Evolutionary conservation across 2,797 vertebrate genomes (phyloP).

Genomic region (Agapornis canus): DNA sequence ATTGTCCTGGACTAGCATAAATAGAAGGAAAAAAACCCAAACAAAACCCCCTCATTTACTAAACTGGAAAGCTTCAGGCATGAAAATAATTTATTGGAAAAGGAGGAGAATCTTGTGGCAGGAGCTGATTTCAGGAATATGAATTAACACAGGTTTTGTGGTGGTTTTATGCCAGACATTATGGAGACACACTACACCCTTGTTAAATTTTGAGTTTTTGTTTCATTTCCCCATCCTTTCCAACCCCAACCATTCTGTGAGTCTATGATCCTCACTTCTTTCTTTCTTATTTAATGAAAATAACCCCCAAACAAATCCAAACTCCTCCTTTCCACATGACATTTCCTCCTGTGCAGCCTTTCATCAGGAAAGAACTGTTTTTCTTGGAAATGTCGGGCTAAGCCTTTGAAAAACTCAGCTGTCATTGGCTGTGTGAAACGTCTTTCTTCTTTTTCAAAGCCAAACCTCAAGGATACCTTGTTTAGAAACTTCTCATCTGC

Average conservation of each 20-base stretch:
- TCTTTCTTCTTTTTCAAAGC: conserved; percentile 46
- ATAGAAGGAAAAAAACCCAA: background rate
- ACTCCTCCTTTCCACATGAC: background rate
- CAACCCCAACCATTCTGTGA: background rate
- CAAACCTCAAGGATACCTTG: background rate
- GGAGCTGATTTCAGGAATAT: background rate
- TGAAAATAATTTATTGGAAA: background rate
- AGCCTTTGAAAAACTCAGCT: conserved; percentile 56
- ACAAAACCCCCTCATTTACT: background rate
- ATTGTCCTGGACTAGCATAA: background rate
- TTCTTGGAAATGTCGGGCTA: conserved; percentile 45
- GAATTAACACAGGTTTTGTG: background rate
- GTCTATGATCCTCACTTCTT: background rate
- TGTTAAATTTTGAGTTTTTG: conserved; percentile 11
- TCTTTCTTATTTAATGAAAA: background rate
- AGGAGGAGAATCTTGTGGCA: background rate
- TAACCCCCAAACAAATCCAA: background rate
- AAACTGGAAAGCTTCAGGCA: background rate
- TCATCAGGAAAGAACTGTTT: conserved; percentile 40
- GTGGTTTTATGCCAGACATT: background rate
- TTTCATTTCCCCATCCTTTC: background rate
- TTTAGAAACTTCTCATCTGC: conserved; percentile 34
- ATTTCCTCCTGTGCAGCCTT: conserved; percentile 42
- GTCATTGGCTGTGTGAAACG: background rate
- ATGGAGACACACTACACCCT: background rate